These are phyloP conservation scores for Caiman crocodilus DNA, from an alignment of 2,797 vertebrate genomes.

Conservation along the genomic window DNA sequence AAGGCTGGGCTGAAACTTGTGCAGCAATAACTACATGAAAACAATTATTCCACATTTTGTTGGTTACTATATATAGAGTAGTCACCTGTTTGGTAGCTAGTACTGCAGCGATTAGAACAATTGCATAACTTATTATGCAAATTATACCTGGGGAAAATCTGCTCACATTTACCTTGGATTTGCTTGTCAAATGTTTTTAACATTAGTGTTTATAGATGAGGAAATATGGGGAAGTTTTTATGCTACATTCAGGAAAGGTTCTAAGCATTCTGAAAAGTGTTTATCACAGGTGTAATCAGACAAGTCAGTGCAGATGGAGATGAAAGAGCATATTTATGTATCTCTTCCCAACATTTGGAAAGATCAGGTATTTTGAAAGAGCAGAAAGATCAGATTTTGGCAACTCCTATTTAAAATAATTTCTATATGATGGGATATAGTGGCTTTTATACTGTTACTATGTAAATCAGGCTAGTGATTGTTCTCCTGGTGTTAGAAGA, in stretches of 20 bases:
- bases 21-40: conserved; percentile 1
- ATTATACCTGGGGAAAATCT: conserved; percentile 59
- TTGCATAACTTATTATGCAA: conserved; percentile 29
- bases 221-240: conserved; percentile 38
- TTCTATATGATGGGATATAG: not conserved
- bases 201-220: conserved; percentile 50
- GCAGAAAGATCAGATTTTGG: conserved; percentile 1
- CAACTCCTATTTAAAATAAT: not conserved
- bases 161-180: conserved; percentile 41
- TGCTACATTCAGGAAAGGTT: conserved; percentile 5
- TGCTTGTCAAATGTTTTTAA: conserved; percentile 34
- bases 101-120: not conserved
- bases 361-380: not conserved
- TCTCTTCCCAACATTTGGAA: conserved; percentile 4
- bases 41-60: not conserved
- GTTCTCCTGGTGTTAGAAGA: not conserved
- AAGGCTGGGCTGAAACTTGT: not conserved
- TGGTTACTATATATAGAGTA: conserved; percentile 15
- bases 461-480: not conserved
- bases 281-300: not conserved
- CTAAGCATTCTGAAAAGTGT: not conserved
- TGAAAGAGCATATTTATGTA: not conserved
- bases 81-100: conserved; percentile 32
- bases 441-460: not conserved
- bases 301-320: not conserved